Base-by-base conservation (phyloP, 1,140 invertebrate genomes). In the Drosophila prosaltans region DNA sequence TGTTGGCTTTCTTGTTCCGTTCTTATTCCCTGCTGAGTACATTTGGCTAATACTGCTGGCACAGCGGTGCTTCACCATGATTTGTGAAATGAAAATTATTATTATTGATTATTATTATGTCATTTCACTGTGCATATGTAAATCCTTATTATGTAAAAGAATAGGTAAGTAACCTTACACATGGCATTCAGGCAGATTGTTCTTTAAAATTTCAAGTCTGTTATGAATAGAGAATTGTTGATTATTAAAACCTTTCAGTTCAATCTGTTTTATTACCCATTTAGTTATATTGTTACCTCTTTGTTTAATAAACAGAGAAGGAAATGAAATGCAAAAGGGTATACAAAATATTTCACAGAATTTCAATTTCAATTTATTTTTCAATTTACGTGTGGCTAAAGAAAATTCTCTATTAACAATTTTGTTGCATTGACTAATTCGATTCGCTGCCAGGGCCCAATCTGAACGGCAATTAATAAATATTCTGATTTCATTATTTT, bases 401-500 rank as follows among this genome's bases (percentile, higher is more conserved):
- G 80, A 74, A 75, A 64, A 51, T 65, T 55, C 59, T 71, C 69
- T 80, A 70, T 68, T 71, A 88, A 88, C 84, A 83, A 89, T 81
- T 62, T 75, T 65, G 16, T 74, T 65, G 21, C 75, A 69, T 71
- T 80, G 69, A 69, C 74, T 74, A 79, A 72, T 72, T 66, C 64
- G 65, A 73, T 73, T 71, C 61, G 40, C 48, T 36, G 64, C 41
- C 40, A 39, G 55, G 78, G 45, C 68, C 45, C 36, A 24, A n/a
- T 72, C 55, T 69, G 67, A 32, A 63, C 55, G 39, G 43, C 68
- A 70, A 68, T 67, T 70, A 84, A 84, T 89, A 89, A 60, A 84
- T 75, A 89, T 89, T 77, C 84, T 79, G 84, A 89, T 89, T 89
- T 89, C 84, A 89, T 89, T 83, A 55, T 66, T 62, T 45, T 61